Conservation (phyloP, 1,140 invertebrate species). For the Drosophila ogumai region DNA sequence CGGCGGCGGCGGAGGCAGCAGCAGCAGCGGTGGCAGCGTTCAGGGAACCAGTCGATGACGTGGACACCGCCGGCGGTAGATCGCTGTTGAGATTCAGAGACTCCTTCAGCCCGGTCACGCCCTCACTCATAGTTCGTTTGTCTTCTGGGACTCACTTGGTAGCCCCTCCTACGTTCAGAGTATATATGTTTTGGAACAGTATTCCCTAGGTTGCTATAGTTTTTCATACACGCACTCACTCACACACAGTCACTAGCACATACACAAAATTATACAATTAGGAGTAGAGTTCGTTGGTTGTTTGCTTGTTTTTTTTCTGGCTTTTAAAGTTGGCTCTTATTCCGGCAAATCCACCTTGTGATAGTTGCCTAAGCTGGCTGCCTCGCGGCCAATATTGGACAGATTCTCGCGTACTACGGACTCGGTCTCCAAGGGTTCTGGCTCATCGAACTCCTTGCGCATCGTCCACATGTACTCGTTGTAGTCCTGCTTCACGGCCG, state of each 20-base stretch:
- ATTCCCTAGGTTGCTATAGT: conserved; percentile 71
- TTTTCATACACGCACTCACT: conserved; percentile 20
- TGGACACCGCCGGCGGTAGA: conserved; percentile 23
- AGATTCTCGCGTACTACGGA: conserved; percentile 87
- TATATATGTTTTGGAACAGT: conserved; percentile 53
- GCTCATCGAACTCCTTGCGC: conserved; percentile 94
- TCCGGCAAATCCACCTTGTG: conserved; percentile 84
- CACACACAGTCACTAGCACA: conserved; percentile 21
- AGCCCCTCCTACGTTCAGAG: conserved; percentile 18
- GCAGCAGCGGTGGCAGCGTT: conserved; percentile 17
- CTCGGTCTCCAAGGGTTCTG: conserved; percentile 88
- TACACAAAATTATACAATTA: conserved; percentile 56
- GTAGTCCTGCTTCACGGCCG: conserved; percentile 93
- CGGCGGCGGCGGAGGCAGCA: conserved; percentile 13
- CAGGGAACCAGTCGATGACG: conserved; percentile 51
- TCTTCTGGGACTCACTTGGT: conserved; percentile 28
- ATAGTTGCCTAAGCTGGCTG: conserved; percentile 83
- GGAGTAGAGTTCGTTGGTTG: conserved; percentile 29
- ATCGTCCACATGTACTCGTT: conserved; percentile 97
- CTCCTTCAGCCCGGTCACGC: conserved; percentile 56
- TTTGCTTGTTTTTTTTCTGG: conserved; percentile 1
- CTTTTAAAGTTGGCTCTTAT: conserved; percentile 45
- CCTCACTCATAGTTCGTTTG: conserved; percentile 72
- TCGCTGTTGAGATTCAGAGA: conserved; percentile 58
- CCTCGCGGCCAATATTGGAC: conserved; percentile 87